phyloP scores from a whole-genome alignment of 2,113 vertebrate genomes.

The Spilogale gracilis region DNA sequence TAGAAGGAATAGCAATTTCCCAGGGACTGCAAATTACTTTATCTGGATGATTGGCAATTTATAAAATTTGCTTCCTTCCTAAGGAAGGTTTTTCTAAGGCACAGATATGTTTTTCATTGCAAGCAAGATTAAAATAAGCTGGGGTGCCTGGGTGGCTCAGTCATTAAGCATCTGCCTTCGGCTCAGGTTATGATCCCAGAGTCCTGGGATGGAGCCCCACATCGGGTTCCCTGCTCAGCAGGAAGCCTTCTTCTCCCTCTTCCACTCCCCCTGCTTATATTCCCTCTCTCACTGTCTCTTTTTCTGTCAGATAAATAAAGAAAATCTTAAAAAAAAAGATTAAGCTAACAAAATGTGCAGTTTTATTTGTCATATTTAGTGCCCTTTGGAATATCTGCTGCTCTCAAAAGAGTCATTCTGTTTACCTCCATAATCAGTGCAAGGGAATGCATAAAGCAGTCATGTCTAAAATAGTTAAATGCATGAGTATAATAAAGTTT shows the following conservation, averaged over 20 bases:
- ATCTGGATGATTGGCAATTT: conserved; percentile 61
- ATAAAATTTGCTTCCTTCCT: not conserved
- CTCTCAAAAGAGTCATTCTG: conserved; percentile 61
- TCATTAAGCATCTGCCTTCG: no score
- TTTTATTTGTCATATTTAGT: not conserved
- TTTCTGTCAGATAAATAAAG: no score
- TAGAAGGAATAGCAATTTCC: conserved; percentile 36
- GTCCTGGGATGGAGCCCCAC: no score
- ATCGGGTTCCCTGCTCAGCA: no score
- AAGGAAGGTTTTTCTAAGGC: conserved; percentile 45
- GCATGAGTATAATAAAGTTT: conserved; percentile 19
- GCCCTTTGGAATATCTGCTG: conserved; percentile 70
- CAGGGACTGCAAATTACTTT: not conserved
- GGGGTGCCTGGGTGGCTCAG: no score
- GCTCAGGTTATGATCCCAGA: no score
- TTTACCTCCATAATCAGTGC: not conserved
- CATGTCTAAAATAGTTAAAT: conserved; percentile 67
- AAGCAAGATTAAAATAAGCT: not conserved
- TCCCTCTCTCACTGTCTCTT: no score
- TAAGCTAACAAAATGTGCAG: conserved; percentile 14
- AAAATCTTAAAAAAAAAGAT: no score
- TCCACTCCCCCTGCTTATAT: no score
- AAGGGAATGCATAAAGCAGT: conserved; percentile 49
- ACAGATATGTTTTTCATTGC: conserved; percentile 62
- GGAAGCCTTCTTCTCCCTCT: no score